These are phyloP conservation scores for Pollenia griseotomentosa DNA, from an alignment of 2,888 invertebrate genomes.

Conservation along the genomic window DNA sequence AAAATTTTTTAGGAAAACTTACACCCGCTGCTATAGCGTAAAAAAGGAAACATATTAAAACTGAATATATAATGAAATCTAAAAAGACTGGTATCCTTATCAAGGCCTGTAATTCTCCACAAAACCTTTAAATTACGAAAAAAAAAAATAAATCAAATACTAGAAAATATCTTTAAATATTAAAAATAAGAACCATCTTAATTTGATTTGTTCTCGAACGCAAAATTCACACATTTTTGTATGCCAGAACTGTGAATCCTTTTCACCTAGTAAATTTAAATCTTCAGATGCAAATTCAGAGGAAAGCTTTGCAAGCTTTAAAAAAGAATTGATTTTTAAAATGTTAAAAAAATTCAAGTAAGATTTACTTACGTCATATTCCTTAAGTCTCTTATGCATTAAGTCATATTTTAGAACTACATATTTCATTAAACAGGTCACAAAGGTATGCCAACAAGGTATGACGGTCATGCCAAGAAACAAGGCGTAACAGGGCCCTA, in stretches of 20 bases:
- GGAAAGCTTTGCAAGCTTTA: constrained; percentile 40
- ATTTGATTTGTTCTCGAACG: constrained; percentile 76
- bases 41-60: constrained; percentile 80
- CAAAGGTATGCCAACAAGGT: constrained; percentile 81
- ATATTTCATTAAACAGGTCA: constrained; percentile 79
- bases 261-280: not conserved
- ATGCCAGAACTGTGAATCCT: constrained; percentile 74
- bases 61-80: constrained; percentile 80
- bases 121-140: constrained; percentile 65
- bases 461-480: constrained; percentile 76
- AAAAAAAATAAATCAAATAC: not conserved
- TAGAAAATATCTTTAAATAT: not conserved
- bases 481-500: constrained; percentile 77
- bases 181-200: constrained; percentile 75
- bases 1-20: constrained; percentile 69
- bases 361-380: constrained; percentile 78
- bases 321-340: not conserved
- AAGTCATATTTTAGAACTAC: constrained; percentile 77
- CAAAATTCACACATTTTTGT: constrained; percentile 76
- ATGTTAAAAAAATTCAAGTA: not conserved
- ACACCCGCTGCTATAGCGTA: constrained; percentile 78
- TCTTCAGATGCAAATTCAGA: not conserved
- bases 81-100: constrained; percentile 79
- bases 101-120: constrained; percentile 75
- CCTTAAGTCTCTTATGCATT: constrained; percentile 75